Evolutionary conservation across 2,797 vertebrate species (phyloP).

Genomic region (Brachyalestes nurse): DNA sequence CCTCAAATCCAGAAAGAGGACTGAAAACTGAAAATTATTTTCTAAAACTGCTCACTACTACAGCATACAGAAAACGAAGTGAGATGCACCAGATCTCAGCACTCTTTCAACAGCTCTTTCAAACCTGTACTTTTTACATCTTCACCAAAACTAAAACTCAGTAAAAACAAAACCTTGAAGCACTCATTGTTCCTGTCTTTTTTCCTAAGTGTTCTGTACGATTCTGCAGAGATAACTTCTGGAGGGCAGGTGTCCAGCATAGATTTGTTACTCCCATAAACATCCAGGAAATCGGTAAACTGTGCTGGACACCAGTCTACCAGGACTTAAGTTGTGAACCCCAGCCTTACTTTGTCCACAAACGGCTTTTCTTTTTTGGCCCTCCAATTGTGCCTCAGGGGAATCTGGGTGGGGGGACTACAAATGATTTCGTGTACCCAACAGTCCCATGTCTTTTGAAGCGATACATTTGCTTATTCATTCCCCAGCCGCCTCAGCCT

Average conservation of each 20-base stretch:
- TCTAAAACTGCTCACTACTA: not conserved
- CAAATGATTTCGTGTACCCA: conserved; percentile 26
- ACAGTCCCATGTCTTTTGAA: conserved; percentile 21
- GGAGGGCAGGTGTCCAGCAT: no score
- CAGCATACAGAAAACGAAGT: not conserved
- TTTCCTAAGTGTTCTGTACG: not conserved
- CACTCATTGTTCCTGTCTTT: not conserved
- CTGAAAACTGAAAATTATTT: not conserved
- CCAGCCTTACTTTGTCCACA: not conserved
- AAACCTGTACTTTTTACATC: not conserved
- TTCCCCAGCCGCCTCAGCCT: conserved; percentile 19
- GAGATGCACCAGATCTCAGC: not conserved
- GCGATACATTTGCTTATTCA: not conserved
- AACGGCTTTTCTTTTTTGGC: not conserved
- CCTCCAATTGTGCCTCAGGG: not conserved
- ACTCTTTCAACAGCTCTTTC: not conserved
- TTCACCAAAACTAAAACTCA: not conserved
- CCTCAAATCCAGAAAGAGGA: not conserved
- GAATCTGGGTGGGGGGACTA: conserved; percentile 2
- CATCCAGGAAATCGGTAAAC: no score
- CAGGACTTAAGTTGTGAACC: no score
- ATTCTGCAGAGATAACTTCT: not conserved
- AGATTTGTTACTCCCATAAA: no score
- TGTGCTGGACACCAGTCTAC: no score
- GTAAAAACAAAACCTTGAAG: not conserved